Percentiles rank a stretch among this genome's conserved stretches.
These are phyloP conservation scores for Probaryconus sp. DNA, from an alignment of 1,140 invertebrate species.

Conservation along the genomic window DNA sequence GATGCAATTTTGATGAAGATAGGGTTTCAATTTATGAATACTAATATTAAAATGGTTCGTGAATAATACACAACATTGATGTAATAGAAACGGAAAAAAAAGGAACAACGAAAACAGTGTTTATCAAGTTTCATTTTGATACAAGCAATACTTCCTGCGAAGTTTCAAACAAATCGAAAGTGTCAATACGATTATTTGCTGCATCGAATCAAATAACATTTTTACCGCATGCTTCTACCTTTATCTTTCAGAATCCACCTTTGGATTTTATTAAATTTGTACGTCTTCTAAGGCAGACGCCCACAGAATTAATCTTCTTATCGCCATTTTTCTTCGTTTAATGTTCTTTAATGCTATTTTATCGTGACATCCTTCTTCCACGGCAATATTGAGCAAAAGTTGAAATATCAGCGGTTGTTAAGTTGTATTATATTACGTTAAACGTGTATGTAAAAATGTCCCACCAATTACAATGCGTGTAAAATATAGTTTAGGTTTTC, in stretches of 20 bases:
- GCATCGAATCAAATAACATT: conserved; percentile 53
- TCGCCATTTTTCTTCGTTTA: conserved; percentile 58
- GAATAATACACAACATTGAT: conserved; percentile 3
- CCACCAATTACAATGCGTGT: too few species aligned
- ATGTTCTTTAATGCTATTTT: conserved; percentile 41
- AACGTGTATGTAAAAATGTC: conserved; percentile 40
- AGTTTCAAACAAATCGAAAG: conserved; percentile 50
- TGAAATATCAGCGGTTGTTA: conserved; percentile 37
- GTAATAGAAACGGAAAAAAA: background rate
- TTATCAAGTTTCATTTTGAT: conserved; percentile 42
- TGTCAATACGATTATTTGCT: conserved; percentile 54
- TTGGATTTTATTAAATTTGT: conserved; percentile 58
- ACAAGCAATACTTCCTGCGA: conserved; percentile 34
- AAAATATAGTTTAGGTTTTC: too few species aligned
- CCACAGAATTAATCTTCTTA: conserved; percentile 56
- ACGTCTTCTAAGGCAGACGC: conserved; percentile 45
- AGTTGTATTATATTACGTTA: conserved; percentile 30
- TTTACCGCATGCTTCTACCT: conserved; percentile 43
- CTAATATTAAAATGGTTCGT: background rate
- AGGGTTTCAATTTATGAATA: background rate
- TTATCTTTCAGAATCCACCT: conserved; percentile 50
- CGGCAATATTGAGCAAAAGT: conserved; percentile 29
- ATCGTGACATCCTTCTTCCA: conserved; percentile 30
- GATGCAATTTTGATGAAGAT: too few species aligned
- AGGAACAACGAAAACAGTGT: conserved; percentile 16